Percentiles rank a stretch among this genome's conserved stretches.
These are phyloP conservation scores for Craseonycteris thonglongyai DNA, from an alignment of 2,113 vertebrate species.

Conservation along the genomic window DNA sequence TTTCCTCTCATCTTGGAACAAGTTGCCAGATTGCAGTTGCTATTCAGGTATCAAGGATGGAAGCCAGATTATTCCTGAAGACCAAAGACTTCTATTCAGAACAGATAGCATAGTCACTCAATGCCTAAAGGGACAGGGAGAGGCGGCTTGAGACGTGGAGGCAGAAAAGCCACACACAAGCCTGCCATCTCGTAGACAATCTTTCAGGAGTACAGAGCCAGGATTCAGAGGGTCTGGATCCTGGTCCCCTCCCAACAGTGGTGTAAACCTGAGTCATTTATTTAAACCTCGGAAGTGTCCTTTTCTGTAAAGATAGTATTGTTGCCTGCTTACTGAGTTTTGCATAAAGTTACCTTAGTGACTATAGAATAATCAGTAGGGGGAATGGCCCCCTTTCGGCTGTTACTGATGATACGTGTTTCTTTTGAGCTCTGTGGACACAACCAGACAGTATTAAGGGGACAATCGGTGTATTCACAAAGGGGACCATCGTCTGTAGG, in stretches of 20 bases:
- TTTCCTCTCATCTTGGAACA: not conserved
- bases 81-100: not conserved
- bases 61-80: not conserved
- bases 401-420: not conserved
- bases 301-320: not conserved
- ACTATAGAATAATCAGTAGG: not conserved
- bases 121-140: not conserved
- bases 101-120: not conserved
- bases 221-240: too few relatives aligned
- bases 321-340: not conserved
- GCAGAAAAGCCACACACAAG: not conserved
- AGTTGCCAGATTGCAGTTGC: not conserved
- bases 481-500: not conserved
- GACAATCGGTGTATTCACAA: not conserved
- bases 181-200: rapidly evolving
- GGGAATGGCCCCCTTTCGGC: not conserved
- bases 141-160: not conserved
- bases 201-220: rapidly evolving
- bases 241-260: not conserved
- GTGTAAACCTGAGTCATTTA: not conserved
- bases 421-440: not conserved
- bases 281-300: not conserved
- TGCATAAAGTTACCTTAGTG: not conserved
- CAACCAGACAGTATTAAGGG: not conserved
- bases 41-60: too few relatives aligned